Evolutionary conservation across 2,113 vertebrate species (phyloP), one percentile per base, ranked within the genome.

Genomic region (Ptychochromis oligacanthus): DNA sequence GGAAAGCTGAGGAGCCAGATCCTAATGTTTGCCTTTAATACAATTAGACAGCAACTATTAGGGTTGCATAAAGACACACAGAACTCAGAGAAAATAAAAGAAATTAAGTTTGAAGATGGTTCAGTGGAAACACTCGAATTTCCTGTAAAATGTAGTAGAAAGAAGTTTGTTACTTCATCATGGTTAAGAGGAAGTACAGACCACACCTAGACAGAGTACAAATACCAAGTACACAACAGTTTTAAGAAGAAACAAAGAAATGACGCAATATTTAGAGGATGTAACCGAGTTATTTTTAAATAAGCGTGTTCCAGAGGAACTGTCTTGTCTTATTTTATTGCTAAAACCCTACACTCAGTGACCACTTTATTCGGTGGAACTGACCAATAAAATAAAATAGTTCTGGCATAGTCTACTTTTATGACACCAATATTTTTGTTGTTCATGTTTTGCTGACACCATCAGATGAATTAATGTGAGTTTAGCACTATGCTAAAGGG

Each of bases 1-100:
- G 56, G 75, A 95, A 96, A 1, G 95, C 93, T 36, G 96, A 84
- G 54, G 97, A 95, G 86, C 94, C 93, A 82, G 93, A 79, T 0
- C 95, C 95, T 83, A 98, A 87, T 0, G 97, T 98, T 90, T 96
- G 96, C 94, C 98, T 99, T 92, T 18, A 22, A 75, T 22, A 85
- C 43, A 62, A 83, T 22, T 5, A 83, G 4, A 90, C 2, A 80
- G 0, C 14, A 77, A 77, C n/a, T 46, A 18, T 81, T n/a, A 83
- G 54, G 36, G 2, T 59, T 34, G 22, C 24, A 57, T n/a, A 40
- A 55, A 1, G 6, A 13, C 5, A 82, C 60, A 64, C 22, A 26
- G 18, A 62, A 62, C 13, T 40, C 12, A 14, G 6, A 22, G 4
- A 22, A 11, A 4, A 36, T 36, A 36, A 36, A 6, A 36, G 36